Evolutionary conservation across 1,140 invertebrate species (phyloP).

Genomic region (Gonatopus flavifemur): DNA sequence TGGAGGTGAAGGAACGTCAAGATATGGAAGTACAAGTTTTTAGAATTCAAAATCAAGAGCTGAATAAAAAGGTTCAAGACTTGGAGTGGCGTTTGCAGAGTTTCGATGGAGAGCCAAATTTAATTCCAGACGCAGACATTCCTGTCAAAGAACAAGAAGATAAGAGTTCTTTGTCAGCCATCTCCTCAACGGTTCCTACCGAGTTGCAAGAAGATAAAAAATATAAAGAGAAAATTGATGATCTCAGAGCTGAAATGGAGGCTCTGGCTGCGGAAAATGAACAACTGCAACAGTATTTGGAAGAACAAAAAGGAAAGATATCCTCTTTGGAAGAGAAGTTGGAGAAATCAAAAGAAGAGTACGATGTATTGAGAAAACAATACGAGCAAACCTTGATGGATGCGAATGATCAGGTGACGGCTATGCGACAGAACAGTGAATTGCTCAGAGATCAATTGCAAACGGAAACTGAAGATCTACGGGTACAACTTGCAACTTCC

Average conservation of each 20-base stretch:
- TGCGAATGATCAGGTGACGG: slow-evolving; percentile 39
- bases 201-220: slow-evolving; percentile 27
- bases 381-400: slow-evolving; percentile 43
- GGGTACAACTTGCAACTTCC: not conserved
- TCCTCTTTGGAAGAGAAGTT: slow-evolving; percentile 26
- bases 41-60: slow-evolving; percentile 69
- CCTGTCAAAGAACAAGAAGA: not conserved
- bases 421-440: slow-evolving; percentile 34
- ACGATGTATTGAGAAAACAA: slow-evolving; percentile 32
- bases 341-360: slow-evolving; percentile 37
- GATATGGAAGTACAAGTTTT: slow-evolving; percentile 68
- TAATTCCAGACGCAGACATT: not conserved
- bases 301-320: slow-evolving; percentile 56
- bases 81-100: slow-evolving; percentile 44
- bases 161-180: too few relatives aligned
- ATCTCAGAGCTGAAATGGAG: slow-evolving; percentile 60
- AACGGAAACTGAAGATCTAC: slow-evolving; percentile 10
- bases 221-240: slow-evolving; percentile 49
- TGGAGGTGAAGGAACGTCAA: slow-evolving; percentile 79
- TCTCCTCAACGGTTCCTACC: too few relatives aligned
- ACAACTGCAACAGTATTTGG: slow-evolving; percentile 68
- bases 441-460: slow-evolving; percentile 20
- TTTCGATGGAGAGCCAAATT: not conserved
- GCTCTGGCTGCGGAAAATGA: slow-evolving; percentile 72
- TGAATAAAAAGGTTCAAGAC: slow-evolving; percentile 64